Evolutionary conservation across 2,888 invertebrate species (phyloP).

Genomic region (Ochropacha duplaris): DNA sequence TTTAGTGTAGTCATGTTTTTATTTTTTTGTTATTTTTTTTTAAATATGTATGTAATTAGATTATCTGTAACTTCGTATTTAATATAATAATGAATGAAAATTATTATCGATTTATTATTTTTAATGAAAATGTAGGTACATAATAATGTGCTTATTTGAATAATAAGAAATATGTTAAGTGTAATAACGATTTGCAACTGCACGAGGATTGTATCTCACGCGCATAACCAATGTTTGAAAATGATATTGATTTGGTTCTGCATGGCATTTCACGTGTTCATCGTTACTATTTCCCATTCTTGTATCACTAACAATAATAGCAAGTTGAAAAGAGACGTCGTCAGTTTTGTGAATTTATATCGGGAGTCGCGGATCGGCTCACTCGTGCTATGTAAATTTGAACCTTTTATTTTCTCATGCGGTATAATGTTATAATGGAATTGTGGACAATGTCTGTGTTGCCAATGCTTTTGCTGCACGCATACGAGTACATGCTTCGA

Average conservation of each 20-base stretch:
- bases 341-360: conserved; percentile 45
- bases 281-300: conserved; percentile 46
- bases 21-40: no score
- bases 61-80: no score
- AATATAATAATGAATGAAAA: no score
- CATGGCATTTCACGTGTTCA: conserved; percentile 66
- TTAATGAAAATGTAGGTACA: neutral
- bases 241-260: conserved; percentile 58
- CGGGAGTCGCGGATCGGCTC: conserved; percentile 43
- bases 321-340: conserved; percentile 55
- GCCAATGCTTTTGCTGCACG: conserved; percentile 52
- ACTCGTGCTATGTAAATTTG: conserved; percentile 69
- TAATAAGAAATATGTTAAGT: neutral
- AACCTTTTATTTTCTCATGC: conserved; percentile 66
- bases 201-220: conserved; percentile 64
- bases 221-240: conserved; percentile 66
- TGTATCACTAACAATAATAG: conserved; percentile 24
- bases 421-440: conserved; percentile 61
- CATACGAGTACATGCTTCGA: conserved; percentile 44
- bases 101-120: neutral
- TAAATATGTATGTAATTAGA: no score
- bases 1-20: no score
- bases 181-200: conserved; percentile 40
- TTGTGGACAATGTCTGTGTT: conserved; percentile 55
- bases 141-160: neutral